Evolutionary conservation across 2,113 vertebrate species (phyloP).

Genomic region (Rhipidura dahli): DNA sequence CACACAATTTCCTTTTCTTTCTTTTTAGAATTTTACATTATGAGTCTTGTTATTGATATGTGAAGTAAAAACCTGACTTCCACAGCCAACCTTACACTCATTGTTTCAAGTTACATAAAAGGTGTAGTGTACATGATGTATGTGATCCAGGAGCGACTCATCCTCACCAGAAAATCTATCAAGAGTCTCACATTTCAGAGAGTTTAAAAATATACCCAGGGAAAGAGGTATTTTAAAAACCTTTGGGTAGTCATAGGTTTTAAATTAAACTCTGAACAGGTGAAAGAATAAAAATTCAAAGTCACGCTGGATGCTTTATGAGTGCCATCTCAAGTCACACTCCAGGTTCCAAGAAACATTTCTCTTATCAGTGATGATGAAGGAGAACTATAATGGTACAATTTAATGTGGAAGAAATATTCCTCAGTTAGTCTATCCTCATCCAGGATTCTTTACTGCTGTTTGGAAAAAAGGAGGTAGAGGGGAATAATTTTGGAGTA

Average conservation of each 20-base stretch:
- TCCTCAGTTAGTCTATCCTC: background rate
- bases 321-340: background rate
- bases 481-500: background rate
- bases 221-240: background rate
- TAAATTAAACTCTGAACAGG: background rate
- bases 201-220: background rate
- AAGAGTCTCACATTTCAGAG: background rate
- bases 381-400: background rate
- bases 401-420: background rate
- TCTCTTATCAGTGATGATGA: background rate
- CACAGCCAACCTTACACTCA: conserved; percentile 46
- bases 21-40: conserved; percentile 55
- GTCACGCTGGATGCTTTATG: background rate
- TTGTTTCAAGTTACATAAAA: conserved; percentile 51
- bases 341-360: background rate
- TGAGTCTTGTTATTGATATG: conserved; percentile 53
- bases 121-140: background rate
- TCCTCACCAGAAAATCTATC: background rate
- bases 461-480: background rate
- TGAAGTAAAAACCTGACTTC: conserved; percentile 44
- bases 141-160: conserved; percentile 5
- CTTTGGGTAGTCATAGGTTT: background rate
- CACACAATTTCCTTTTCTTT: conserved; percentile 64
- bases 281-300: background rate
- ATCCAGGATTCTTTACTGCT: background rate